These are phyloP conservation scores for Cephus rjabovi DNA, from an alignment of 2,888 invertebrate genomes.

Conservation along the genomic window DNA sequence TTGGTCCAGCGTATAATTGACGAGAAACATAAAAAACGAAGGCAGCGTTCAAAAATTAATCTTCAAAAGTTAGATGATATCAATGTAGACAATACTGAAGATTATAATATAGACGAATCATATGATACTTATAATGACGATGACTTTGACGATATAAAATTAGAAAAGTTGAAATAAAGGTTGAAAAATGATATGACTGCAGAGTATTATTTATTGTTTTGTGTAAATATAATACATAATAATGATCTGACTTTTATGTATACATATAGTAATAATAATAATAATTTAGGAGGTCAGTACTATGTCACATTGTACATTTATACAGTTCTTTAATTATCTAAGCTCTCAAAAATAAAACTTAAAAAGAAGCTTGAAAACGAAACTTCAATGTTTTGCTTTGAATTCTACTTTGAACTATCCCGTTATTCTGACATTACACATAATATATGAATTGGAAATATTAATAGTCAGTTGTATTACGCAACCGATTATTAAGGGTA, in stretches of 20 bases:
- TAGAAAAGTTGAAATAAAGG: constrained; percentile 8
- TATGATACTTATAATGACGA: constrained; percentile 44
- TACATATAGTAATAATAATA: constrained; percentile 13
- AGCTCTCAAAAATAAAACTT: background rate
- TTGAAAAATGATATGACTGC: constrained; percentile 1
- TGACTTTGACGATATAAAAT: constrained; percentile 4
- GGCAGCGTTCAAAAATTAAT: background rate
- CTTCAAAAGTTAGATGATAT: background rate
- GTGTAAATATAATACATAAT: constrained; percentile 31
- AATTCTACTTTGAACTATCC: background rate
- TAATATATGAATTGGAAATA: background rate
- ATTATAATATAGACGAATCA: constrained; percentile 34
- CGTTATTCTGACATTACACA: background rate
- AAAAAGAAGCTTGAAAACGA: background rate
- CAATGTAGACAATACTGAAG: constrained; percentile 31
- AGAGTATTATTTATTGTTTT: constrained; percentile 21
- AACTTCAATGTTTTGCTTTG: background rate
- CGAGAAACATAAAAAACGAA: constrained; percentile 39
- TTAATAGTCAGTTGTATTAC: background rate
- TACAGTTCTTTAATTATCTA: background rate
- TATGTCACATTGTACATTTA: constrained; percentile 23
- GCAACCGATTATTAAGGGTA: too few relatives aligned
- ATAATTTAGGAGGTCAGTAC: constrained; percentile 27
- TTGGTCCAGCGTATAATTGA: constrained; percentile 69
- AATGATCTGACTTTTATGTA: constrained; percentile 12